Evolutionary conservation across 2,888 invertebrate species (phyloP).

Genomic region (Lithophane leautieri): DNA sequence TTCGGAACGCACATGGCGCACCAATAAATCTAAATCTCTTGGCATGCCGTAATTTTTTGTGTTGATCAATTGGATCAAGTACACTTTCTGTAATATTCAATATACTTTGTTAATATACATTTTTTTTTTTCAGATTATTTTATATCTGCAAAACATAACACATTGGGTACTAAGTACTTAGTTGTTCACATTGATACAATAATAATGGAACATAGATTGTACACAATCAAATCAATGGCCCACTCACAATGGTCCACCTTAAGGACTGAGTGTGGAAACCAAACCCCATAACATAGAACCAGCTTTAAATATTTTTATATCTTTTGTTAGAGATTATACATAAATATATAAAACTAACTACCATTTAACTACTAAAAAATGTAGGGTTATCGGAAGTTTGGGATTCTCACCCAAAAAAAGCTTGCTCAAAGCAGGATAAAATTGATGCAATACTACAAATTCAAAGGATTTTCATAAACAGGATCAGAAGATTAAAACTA

Average conservation of each 20-base stretch:
- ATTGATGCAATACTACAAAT: background rate
- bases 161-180: background rate
- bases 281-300: no score
- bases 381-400: background rate
- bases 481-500: no score
- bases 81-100: conserved; percentile 76
- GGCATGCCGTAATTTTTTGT: conserved; percentile 74
- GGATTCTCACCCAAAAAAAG: no score
- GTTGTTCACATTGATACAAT: background rate
- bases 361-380: background rate
- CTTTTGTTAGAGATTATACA: no score
- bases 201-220: background rate
- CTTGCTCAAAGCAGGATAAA: background rate
- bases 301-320: no score
- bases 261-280: no score
- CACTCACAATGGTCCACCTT: no score
- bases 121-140: background rate
- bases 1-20: conserved; percentile 75
- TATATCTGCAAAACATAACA: background rate
- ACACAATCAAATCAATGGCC: background rate
- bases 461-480: background rate
- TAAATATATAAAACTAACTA: no score
- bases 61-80: conserved; percentile 79
- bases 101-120: background rate
- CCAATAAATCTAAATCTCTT: conserved; percentile 71